Base-by-base conservation (phyloP, 2,888 invertebrate genomes). In the Philopedon plagiatum region DNA sequence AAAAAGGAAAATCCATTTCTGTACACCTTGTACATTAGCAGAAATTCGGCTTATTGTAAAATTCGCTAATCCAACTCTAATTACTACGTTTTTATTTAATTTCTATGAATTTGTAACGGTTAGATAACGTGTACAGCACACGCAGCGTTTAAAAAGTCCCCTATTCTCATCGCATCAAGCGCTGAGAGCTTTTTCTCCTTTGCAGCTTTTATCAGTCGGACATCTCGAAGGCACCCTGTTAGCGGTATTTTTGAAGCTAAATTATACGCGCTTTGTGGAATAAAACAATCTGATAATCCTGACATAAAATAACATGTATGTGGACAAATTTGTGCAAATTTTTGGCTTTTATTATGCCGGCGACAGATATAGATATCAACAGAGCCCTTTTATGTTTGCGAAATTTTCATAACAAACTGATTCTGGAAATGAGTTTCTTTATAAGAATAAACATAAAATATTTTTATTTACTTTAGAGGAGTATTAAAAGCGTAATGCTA, bases 211-310 rank as follows among this genome's bases (percentile, higher is more conserved):
- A 71, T 71, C 71, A 60, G 65, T 60, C 62, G 41, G 60, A 60
- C 65, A 71, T 71, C 71, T 71, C 19, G 19, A 32, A 65, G 60
- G 54, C 64, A 64, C 64, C 70, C 70, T 49, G 71, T 71, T 71
- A 65, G 71, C 65, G 64, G 71, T 61, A 41, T 65, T 58, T 71
- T 71, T 71, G 58, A 71, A 65, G 65, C 58, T 41, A 61, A 61
- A 68, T 71, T 71, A 71, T 65, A 64, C 58, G 51, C 44, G 29
- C 65, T 41, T 60, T 60, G 63, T 44, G 51, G 64, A 57, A 65
- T 60, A 60, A 71, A 71, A 57, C 51, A 64, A 71, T 71, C 71
- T 51, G 70, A 70, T 71, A 60, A 54, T 60, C 13, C 51, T 23
- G 60, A 60, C 65, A 64, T 71, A 60, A 64, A 64, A 60, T 58